Evolutionary conservation across 1,140 invertebrate species (phyloP).

Genomic region (Temnothorax longispinosus): DNA sequence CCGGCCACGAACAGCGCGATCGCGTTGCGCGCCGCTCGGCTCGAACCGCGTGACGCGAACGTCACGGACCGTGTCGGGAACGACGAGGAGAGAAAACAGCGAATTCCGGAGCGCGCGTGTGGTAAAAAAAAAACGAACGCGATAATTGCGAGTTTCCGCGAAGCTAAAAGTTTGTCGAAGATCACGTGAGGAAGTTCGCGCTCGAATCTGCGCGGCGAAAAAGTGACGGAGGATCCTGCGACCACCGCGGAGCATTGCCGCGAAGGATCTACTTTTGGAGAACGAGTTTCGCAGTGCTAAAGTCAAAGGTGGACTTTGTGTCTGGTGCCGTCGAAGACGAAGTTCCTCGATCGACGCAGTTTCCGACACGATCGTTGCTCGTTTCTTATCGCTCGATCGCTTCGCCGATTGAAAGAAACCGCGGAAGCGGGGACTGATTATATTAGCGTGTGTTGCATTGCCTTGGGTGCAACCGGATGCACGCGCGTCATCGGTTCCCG

Average conservation of each 20-base stretch:
- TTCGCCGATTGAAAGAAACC: neutral
- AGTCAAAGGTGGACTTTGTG: constrained; percentile 18
- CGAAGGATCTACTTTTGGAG: neutral
- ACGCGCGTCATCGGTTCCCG: neutral
- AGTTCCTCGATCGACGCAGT: neutral
- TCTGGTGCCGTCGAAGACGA: neutral
- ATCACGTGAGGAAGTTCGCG: neutral
- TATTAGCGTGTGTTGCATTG: neutral
- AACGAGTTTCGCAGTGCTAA: constrained; percentile 9
- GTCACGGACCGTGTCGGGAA: constrained; percentile 28
- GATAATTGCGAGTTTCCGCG: neutral
- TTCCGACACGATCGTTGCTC: neutral
- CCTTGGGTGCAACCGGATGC: constrained; percentile 21
- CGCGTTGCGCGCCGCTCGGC: constrained; percentile 57
- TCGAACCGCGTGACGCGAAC: constrained; percentile 61
- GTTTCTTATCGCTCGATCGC: constrained; percentile 17
- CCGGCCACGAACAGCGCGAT: constrained; percentile 78
- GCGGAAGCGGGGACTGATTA: neutral
- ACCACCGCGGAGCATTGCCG: neutral
- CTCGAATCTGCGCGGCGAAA: neutral
- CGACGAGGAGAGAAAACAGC: neutral
- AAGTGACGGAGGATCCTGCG: neutral
- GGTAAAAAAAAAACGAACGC: neutral
- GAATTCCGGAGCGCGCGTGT: neutral
- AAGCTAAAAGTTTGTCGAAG: neutral